Base-by-base conservation (phyloP, 2,797 vertebrate species). In the Etheostoma perlongum region DNA sequence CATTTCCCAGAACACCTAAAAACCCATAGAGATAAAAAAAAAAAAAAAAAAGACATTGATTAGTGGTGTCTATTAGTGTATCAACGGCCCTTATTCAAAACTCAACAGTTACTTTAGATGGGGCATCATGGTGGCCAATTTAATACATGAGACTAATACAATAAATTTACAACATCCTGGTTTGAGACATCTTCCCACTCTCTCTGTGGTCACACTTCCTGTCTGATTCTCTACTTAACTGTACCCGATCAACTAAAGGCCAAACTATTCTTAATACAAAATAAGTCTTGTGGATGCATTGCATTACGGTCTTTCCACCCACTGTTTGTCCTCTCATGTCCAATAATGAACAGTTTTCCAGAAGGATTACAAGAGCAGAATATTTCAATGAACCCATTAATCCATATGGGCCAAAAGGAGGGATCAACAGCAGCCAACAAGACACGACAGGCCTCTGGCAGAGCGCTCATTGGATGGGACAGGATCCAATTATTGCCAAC, bases 401-500 rank as follows among this genome's bases (percentile, higher is more conserved):
- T 90, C 82, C 81, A 71, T 66, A 72, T 19, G 53, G 70, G 78
- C 78, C 68, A 58, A 79, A 72, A 72, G 72, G 74, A 77, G 51
- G 69, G 76, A 74, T 83, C 64, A 70, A 46, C 78, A 13, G 0
- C 67, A 70, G 68, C 62, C 54, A 86, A 86, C 79, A 76, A 76
- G 82, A 78, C 67, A 52, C 8, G 60, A 48, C 36, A 55, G 65
- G 51, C 44, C 21, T 48, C 70, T 63, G 44, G 78, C 79, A 9
- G 47, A 27, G 67, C 71, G 70, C 85, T 84, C 72, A 91, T 78
- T 92, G 90, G 90, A 78, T 67, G 42, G 70, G 54, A 66, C 12
- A 0, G 16, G 70, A 90, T 91, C 90, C 90, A 92, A 91, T 92
- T 91, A 92, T 79, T 76, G 78, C 68, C 0, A 19, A 84, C 66